Base-by-base conservation (phyloP, 2,797 vertebrate genomes). In the Argya squamiceps region DNA sequence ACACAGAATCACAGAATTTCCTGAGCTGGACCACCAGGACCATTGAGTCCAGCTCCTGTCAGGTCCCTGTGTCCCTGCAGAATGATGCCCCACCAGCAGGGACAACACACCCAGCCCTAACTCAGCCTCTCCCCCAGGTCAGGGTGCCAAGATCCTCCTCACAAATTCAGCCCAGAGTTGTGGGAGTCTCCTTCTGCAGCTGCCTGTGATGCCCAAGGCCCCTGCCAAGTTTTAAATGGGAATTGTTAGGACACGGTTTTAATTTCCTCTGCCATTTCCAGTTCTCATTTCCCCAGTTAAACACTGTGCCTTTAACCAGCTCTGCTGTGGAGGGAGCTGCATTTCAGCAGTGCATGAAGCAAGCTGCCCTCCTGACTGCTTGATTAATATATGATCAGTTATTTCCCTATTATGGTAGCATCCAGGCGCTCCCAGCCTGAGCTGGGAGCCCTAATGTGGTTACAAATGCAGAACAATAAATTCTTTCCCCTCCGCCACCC, bases 331-430 rank as follows among this genome's bases (percentile, higher is more conserved):
- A 67, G 70, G 63, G 91, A 91, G 73, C 84, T 95, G 84, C 60
- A 69, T 75, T 89, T 94, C 84, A 91, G 75, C 71, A 75, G 73
- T 2, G 64, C 9, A 1, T 21, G 62, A 83, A 92, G 74, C 81
- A 65, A 78, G 74, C 81, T 5, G 4, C 68, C 62, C 82, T 93
- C 75, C 88, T 43, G 75, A 47, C 53, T 37, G 50, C 79, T 92
- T 94, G 91, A 96, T 96, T 96, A 96, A 96, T 96, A 96, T 62
- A 86, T 86, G 82, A 96, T 90, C 64, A 65, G 53, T 75, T 55
- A 69, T 82, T 89, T 88, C 77, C 95, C 95, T 96, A 96, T 95
- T 95, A 96, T 84, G 92, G 92, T 81, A 96, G 89, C 84, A 75
- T 30, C 55, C 73, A 75, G 64, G 69, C 17, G 0, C 91, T 93